Evolutionary conservation across 1,140 invertebrate species (phyloP).

Genomic region (Macrobrachium nipponense): DNA sequence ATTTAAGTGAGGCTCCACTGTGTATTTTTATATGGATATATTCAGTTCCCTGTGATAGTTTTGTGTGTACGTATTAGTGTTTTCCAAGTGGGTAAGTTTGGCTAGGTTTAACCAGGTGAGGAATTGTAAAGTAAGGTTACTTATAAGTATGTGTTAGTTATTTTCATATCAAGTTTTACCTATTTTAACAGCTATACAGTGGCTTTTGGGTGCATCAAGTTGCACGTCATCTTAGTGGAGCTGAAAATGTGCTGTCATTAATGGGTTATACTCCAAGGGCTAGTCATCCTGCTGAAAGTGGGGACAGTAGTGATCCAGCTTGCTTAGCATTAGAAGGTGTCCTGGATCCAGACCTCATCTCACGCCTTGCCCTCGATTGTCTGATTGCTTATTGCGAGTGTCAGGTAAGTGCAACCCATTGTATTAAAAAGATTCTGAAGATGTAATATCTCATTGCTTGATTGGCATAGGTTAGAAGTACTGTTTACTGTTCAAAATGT

Average conservation of each 20-base stretch:
- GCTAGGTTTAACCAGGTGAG: too few species aligned
- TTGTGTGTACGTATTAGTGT: too few species aligned
- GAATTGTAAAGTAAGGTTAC: too few species aligned
- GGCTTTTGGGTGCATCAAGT: conserved; percentile 90
- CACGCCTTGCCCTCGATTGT: conserved; percentile 83
- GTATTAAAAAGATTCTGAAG: too few species aligned
- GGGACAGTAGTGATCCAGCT: conserved; percentile 58
- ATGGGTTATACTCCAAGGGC: conserved; percentile 79
- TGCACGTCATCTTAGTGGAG: conserved; percentile 80
- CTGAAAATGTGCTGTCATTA: conserved; percentile 80
- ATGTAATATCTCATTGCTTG: too few species aligned
- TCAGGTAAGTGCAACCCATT: conserved; percentile 72
- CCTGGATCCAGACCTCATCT: conserved; percentile 83
- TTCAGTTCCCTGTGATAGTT: too few species aligned
- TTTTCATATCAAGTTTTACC: neutral
- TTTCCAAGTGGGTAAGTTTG: too few species aligned
- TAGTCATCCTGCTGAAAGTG: conserved; percentile 67
- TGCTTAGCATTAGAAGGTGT: conserved; percentile 77
- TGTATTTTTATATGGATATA: too few species aligned
- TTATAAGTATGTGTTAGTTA: neutral
- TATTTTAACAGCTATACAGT: conserved; percentile 78
- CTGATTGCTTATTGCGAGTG: conserved; percentile 90
- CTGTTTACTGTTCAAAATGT: too few species aligned
- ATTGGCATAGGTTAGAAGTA: too few species aligned
- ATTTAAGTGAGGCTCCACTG: too few species aligned